phyloP scores from a whole-genome alignment of 2,113 vertebrate genomes.

The Sterna hirundo region DNA sequence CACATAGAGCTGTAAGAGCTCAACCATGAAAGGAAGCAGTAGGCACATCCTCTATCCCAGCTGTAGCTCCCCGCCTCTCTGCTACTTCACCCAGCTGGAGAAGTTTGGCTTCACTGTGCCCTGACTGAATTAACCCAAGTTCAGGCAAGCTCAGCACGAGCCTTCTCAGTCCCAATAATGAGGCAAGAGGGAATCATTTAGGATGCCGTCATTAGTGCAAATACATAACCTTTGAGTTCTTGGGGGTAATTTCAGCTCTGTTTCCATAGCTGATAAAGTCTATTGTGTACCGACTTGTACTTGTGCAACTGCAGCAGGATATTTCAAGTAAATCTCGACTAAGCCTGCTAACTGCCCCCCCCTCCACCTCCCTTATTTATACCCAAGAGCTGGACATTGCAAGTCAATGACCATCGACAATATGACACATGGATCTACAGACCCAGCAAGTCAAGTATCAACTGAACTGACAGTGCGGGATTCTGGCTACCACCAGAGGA shows the following conservation, averaged over 20 bases:
- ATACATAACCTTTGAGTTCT: background rate
- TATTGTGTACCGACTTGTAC: background rate
- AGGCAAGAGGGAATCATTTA: background rate
- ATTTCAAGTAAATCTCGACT: background rate
- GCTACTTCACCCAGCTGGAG: constrained; percentile 34
- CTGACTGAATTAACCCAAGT: constrained; percentile 28
- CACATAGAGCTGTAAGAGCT: background rate
- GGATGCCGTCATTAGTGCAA: background rate
- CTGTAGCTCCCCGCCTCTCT: background rate
- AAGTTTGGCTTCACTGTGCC: background rate
- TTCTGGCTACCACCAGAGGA: background rate
- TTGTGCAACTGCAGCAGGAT: background rate
- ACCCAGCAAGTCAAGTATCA: background rate
- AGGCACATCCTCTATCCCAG: background rate
- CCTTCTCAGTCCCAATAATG: background rate
- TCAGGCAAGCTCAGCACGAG: background rate
- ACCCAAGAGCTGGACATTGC: background rate
- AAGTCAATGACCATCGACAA: constrained; percentile 35
- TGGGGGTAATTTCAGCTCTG: background rate
- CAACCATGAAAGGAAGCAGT: constrained; percentile 31
- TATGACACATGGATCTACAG: constrained; percentile 15
- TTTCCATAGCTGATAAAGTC: background rate
- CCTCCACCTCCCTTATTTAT: background rate
- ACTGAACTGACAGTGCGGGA: background rate
- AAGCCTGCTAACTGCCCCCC: background rate